Evolutionary conservation across 2,113 vertebrate genomes (phyloP).

Genomic region (Sphyrna mokarran): DNA sequence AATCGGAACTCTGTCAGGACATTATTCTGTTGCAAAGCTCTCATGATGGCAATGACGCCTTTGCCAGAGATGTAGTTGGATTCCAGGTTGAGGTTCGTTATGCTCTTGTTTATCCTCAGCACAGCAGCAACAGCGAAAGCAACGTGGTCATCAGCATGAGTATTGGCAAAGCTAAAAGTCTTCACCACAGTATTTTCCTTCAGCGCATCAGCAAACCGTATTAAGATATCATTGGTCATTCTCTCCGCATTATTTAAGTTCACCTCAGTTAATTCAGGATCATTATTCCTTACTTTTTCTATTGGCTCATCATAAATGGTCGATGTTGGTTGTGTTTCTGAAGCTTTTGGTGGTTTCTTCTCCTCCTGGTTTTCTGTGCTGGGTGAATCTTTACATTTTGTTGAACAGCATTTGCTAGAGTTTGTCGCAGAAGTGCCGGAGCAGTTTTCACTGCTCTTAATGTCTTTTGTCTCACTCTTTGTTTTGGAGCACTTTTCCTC

Average conservation of each 20-base stretch:
- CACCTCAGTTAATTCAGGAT: conserved; percentile 70
- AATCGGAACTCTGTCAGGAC: conserved; percentile 88
- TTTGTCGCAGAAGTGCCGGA: background rate
- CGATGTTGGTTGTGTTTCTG: conserved; percentile 48
- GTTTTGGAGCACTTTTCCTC: background rate
- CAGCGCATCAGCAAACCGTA: conserved; percentile 81
- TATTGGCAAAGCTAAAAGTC: conserved; percentile 83
- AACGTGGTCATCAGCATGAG: conserved; percentile 85
- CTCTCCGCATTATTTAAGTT: conserved; percentile 96
- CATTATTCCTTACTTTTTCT: conserved; percentile 74
- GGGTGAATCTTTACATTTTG: background rate
- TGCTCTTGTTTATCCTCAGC: conserved; percentile 75
- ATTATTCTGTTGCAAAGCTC: conserved; percentile 79
- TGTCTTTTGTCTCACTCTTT: conserved; percentile 14
- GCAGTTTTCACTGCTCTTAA: background rate
- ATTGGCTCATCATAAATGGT: conserved; percentile 89
- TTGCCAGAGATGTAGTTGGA: conserved; percentile 93
- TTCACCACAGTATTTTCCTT: conserved; percentile 76
- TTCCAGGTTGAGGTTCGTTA: conserved; percentile 89
- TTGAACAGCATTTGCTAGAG: conserved; percentile 18
- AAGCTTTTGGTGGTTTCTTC: background rate
- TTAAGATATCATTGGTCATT: conserved; percentile 83
- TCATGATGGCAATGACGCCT: conserved; percentile 88
- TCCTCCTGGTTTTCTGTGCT: background rate
- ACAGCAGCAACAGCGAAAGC: conserved; percentile 83